Percentiles rank a stretch among this genome's conserved stretches.
Conservation (phyloP, 2,888 invertebrate genomes). For the Carcina quercana region DNA sequence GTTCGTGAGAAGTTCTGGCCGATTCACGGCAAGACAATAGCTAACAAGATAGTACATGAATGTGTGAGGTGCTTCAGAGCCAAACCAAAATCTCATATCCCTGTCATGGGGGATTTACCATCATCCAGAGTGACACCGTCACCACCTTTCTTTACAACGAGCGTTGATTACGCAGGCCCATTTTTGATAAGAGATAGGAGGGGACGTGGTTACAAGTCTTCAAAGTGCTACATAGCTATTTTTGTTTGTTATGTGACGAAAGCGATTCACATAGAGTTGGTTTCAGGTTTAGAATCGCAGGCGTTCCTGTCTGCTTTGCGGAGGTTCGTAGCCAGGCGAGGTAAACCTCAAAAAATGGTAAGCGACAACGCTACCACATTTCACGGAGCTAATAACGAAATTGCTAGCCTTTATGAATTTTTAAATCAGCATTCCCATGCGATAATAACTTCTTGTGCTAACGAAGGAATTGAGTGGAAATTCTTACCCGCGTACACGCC, state of each 20-base stretch:
- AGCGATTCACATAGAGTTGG: slow-evolving; percentile 13
- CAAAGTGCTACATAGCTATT: slow-evolving; percentile 12
- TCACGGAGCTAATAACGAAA: slow-evolving; percentile 7
- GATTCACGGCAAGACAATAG: slow-evolving; percentile 17
- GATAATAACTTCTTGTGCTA: neutral
- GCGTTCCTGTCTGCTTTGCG: slow-evolving; percentile 7
- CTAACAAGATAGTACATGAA: slow-evolving; percentile 4
- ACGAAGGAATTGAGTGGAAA: slow-evolving; percentile 9
- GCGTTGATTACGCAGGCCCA: slow-evolving; percentile 20
- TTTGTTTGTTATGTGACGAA: slow-evolving; percentile 17
- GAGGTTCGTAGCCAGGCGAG: slow-evolving; percentile 10
- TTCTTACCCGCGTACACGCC: slow-evolving; percentile 15
- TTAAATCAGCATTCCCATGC: neutral
- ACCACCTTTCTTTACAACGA: slow-evolving; percentile 10
- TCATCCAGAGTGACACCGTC: slow-evolving; percentile 2
- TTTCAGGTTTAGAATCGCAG: slow-evolving; percentile 5
- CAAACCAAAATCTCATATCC: slow-evolving; percentile 5
- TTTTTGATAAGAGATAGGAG: slow-evolving; percentile 8
- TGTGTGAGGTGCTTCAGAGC: slow-evolving; percentile 3
- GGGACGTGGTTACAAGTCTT: slow-evolving; percentile 6
- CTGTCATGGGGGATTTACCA: slow-evolving; percentile 21
- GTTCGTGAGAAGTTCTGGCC: slow-evolving; percentile 20
- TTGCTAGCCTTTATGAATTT: slow-evolving; percentile 5
- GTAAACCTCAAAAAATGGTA: slow-evolving; percentile 5
- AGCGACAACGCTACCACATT: slow-evolving; percentile 9